Conservation (phyloP, 2,113 vertebrate genomes). For the Polypterus bichir region DNA sequence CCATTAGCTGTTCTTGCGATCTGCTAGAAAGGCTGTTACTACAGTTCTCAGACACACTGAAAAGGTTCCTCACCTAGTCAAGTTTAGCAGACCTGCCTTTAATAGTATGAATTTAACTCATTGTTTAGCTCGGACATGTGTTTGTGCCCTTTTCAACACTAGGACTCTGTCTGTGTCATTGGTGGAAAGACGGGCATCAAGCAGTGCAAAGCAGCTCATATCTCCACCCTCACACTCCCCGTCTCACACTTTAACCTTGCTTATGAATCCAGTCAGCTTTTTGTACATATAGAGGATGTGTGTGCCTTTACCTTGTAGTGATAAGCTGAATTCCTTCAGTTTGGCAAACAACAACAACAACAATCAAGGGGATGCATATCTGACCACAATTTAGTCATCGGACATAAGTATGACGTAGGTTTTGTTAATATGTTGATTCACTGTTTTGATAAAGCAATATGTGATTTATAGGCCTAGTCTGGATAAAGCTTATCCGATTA, state of each 20-base stretch:
- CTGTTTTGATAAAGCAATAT: constrained; percentile 6
- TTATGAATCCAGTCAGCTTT: constrained; percentile 12
- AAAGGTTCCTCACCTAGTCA: too few species aligned
- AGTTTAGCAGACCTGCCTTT: too few species aligned
- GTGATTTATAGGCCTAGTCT: constrained; percentile 3
- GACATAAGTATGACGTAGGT: constrained; percentile 14
- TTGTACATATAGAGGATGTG: constrained; percentile 8
- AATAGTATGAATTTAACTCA: too few species aligned
- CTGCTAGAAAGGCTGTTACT: too few species aligned
- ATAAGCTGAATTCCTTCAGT: constrained; percentile 7
- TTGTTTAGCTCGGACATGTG: constrained; percentile 2
- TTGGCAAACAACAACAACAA: constrained; percentile 4
- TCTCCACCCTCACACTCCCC: constrained; percentile 11
- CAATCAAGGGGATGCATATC: constrained; percentile 5
- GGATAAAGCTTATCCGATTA: constrained; percentile 10
- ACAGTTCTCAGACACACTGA: too few species aligned
- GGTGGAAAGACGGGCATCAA: constrained; percentile 3
- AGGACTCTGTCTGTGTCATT: constrained; percentile 11
- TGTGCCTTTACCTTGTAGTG: neutral
- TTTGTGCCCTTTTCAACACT: constrained; percentile 12
- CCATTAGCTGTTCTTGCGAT: constrained; percentile 23
- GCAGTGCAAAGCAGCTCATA: constrained; percentile 11
- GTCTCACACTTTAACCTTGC: constrained; percentile 11
- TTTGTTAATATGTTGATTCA: constrained; percentile 6
- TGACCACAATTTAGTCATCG: constrained; percentile 18